phyloP scores from a whole-genome alignment of 2,888 invertebrate species.

The Tetranychus piercei region DNA sequence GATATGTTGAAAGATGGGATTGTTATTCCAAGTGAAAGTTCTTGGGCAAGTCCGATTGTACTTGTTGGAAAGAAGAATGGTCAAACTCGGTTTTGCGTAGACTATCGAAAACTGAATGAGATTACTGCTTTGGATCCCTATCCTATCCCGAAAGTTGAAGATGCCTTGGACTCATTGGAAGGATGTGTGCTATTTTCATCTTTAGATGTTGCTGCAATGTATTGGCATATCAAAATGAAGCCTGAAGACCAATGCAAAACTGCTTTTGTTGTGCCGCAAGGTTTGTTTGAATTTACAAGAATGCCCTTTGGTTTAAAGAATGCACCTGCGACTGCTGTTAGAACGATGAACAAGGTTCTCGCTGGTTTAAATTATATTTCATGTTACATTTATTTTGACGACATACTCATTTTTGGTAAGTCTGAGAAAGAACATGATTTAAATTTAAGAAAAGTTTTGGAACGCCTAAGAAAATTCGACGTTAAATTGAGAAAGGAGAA shows the following conservation, averaged over 20 bases:
- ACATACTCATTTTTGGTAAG: neutral
- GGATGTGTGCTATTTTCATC: neutral
- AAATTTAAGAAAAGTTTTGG: neutral
- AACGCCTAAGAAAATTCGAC: neutral
- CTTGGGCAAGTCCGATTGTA: too few relatives aligned
- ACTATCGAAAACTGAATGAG: too few relatives aligned
- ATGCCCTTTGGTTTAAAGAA: neutral
- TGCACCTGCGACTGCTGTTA: neutral
- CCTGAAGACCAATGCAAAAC: neutral
- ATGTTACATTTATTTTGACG: too few relatives aligned
- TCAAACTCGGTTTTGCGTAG: too few relatives aligned
- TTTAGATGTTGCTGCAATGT: neutral
- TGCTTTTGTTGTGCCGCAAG: neutral
- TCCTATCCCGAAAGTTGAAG: neutral
- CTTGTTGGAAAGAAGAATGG: too few relatives aligned
- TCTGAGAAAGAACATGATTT: neutral
- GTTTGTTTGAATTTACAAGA: neutral
- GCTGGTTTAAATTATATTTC: neutral
- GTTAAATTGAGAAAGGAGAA: conserved; percentile 11
- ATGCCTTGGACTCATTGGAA: neutral
- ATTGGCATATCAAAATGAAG: neutral
- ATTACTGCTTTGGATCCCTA: too few relatives aligned
- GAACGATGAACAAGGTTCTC: neutral
- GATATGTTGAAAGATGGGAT: neutral
- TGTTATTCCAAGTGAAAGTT: too few relatives aligned